Evolutionary conservation across 2,113 vertebrate genomes (phyloP).

Genomic region (Siphamia tubifer): DNA sequence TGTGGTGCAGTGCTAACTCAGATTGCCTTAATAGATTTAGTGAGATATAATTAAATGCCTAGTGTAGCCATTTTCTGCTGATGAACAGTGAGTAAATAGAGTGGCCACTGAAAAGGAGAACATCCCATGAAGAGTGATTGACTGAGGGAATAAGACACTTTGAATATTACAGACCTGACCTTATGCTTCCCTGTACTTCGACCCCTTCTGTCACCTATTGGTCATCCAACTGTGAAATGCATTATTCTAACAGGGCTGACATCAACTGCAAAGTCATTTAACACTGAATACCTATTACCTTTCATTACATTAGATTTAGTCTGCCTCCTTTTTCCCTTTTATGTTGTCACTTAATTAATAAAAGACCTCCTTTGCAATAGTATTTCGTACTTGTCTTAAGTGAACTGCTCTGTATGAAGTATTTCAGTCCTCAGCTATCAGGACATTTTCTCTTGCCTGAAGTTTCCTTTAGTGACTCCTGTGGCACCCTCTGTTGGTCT

Average conservation of each 20-base stretch:
- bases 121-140: constrained; percentile 45
- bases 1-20: constrained; percentile 50
- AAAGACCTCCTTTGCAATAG: constrained; percentile 7
- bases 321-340: not conserved
- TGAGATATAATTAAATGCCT: constrained; percentile 46
- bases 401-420: constrained; percentile 26
- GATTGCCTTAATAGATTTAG: constrained; percentile 59
- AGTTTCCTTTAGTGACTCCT: constrained; percentile 36
- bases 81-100: constrained; percentile 65
- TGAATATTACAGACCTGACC: constrained; percentile 49
- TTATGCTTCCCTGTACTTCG: constrained; percentile 21
- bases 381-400: not conserved
- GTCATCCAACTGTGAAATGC: constrained; percentile 69
- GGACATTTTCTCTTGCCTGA: constrained; percentile 8
- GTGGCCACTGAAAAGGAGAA: constrained; percentile 40
- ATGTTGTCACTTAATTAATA: constrained; percentile 5
- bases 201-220: constrained; percentile 46
- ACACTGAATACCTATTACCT: constrained; percentile 18
- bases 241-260: constrained; percentile 48
- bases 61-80: constrained; percentile 47
- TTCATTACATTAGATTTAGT: constrained; percentile 4
- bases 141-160: constrained; percentile 20
- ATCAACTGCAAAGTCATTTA: constrained; percentile 39
- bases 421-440: constrained; percentile 7
- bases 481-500: constrained; percentile 64